phyloP scores from a whole-genome alignment of 35 echinoderm and acorn worm species.

The Holothuria glaberrima region DNA sequence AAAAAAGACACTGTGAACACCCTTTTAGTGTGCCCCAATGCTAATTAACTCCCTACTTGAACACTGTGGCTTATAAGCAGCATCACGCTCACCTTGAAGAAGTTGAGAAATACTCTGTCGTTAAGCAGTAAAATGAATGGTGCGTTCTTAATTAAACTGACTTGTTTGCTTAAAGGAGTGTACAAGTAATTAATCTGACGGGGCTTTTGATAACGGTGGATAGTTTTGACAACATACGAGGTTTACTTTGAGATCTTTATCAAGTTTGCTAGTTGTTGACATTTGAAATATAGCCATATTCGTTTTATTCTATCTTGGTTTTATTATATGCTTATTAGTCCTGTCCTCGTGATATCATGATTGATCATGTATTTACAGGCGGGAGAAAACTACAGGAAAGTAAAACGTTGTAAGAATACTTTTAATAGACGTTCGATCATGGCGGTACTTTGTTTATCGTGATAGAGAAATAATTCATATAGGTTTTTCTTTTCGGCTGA shows the following conservation, averaged over 20 bases:
- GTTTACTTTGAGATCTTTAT: conserved; percentile 56
- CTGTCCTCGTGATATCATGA: conserved; percentile 28
- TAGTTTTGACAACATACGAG: conserved; percentile 49
- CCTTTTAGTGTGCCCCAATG: conserved; percentile 57
- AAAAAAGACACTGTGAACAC: conserved; percentile 37
- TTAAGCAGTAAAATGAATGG: conserved; percentile 64
- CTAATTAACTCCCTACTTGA: conserved; percentile 50
- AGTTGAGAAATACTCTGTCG: conserved; percentile 44
- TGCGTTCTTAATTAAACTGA: conserved; percentile 64
- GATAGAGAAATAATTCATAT: conserved; percentile 10
- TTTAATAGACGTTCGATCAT: conserved; percentile 48
- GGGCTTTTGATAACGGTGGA: conserved; percentile 55
- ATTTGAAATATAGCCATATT: conserved; percentile 64
- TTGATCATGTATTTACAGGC: conserved; percentile 59
- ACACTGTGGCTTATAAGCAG: conserved; percentile 56
- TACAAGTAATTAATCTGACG: conserved; percentile 65
- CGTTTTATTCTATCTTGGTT: conserved; percentile 42
- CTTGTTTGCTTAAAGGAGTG: conserved; percentile 66
- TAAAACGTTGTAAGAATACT: conserved; percentile 43
- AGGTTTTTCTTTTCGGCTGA: no score
- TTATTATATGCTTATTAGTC: conserved; percentile 60
- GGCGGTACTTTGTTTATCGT: conserved; percentile 40
- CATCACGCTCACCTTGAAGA: conserved; percentile 37
- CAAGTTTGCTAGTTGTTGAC: conserved; percentile 48
- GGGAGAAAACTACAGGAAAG: conserved; percentile 35